A percentile compares a stretch with the other conserved stretches of the same genome.
phyloP scores from a whole-genome alignment of 2,113 vertebrate genomes.

The Grantiella picta region DNA sequence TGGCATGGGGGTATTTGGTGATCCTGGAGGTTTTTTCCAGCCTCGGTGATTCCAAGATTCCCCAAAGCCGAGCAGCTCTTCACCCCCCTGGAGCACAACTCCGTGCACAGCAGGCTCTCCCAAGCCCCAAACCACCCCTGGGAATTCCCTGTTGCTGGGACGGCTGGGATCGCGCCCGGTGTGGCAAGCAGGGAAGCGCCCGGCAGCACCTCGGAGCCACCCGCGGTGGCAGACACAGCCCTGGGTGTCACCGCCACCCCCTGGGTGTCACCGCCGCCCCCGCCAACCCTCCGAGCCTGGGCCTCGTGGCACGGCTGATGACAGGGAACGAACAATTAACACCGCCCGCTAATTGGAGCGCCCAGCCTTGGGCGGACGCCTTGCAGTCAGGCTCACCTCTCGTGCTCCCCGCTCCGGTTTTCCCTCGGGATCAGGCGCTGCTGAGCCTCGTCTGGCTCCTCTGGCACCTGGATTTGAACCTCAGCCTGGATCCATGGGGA shows the following conservation, averaged over 20 bases:
- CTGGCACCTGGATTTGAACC: background rate
- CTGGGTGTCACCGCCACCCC: background rate
- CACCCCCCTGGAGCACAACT: background rate
- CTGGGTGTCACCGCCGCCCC: background rate
- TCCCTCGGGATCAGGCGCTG: background rate
- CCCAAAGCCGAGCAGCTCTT: background rate
- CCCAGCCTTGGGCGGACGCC: background rate
- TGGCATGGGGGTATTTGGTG: background rate
- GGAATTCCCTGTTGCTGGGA: background rate
- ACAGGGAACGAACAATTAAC: conserved; percentile 3
- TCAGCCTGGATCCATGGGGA: background rate
- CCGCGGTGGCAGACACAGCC: background rate
- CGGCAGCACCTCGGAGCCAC: background rate
- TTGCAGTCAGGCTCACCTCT: background rate
- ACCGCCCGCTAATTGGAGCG: background rate
- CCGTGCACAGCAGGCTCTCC: too few species aligned
- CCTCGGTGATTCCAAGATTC: background rate
- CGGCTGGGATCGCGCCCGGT: fast-evolving
- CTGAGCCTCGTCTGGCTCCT: background rate
- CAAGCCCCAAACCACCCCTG: background rate
- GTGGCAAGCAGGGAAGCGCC: background rate
- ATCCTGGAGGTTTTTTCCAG: background rate
- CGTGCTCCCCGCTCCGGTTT: background rate
- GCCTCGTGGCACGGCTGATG: background rate
- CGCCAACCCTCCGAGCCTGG: background rate